These are phyloP conservation scores for Oceanodroma leucorhoa DNA, from an alignment of 2,797 vertebrate genomes.

Conservation along the genomic window DNA sequence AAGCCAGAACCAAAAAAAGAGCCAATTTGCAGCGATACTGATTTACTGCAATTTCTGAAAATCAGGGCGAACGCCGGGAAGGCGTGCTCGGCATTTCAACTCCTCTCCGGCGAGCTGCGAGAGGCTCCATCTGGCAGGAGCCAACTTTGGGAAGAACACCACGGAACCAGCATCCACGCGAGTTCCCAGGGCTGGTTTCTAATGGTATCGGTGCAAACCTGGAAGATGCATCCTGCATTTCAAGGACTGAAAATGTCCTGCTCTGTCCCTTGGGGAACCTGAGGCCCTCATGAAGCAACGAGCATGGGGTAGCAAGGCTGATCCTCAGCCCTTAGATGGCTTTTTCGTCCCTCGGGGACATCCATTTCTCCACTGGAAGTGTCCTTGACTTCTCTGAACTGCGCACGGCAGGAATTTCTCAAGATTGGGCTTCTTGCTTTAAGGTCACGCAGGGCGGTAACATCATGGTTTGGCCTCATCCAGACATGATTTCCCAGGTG, in stretches of 20 bases:
- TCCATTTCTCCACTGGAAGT: not conserved
- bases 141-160: not conserved
- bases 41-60: slow-evolving; percentile 76
- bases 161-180: not conserved
- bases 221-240: not conserved
- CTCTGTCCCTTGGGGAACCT: not conserved
- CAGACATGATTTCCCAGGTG: not conserved
- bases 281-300: not conserved
- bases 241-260: not conserved
- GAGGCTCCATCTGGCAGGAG: not conserved
- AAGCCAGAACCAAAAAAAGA: slow-evolving; percentile 64
- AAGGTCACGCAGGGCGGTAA: not conserved
- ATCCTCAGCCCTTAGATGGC: not conserved
- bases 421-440: not conserved
- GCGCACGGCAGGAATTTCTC: not conserved
- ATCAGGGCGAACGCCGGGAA: slow-evolving; percentile 32
- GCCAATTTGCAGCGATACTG: slow-evolving; percentile 70
- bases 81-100: slow-evolving; percentile 66
- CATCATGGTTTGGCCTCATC: not conserved
- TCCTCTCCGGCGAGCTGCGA: not conserved
- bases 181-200: not conserved
- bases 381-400: not conserved
- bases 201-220: not conserved
- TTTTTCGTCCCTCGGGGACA: not conserved
- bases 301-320: not conserved